These are phyloP conservation scores for Triplophysa dalaica DNA, from an alignment of 2,113 vertebrate species.

Conservation along the genomic window DNA sequence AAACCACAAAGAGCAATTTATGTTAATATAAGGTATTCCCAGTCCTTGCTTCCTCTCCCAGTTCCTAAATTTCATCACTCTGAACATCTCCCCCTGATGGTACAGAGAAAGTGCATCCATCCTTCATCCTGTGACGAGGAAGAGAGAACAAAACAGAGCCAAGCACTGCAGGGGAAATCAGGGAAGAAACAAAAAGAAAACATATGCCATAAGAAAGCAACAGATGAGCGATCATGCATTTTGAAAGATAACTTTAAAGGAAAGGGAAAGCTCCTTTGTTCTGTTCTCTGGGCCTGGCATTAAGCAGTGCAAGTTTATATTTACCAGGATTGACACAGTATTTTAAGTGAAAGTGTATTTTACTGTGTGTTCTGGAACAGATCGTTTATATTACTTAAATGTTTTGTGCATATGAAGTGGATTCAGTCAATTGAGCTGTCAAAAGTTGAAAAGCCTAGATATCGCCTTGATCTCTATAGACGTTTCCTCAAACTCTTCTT, in stretches of 20 bases:
- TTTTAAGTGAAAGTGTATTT: too few relatives aligned
- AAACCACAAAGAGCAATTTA: not conserved
- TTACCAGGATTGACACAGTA: not conserved
- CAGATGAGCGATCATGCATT: slow-evolving; percentile 5
- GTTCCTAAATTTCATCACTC: not conserved
- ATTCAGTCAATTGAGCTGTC: too few relatives aligned
- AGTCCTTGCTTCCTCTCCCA: not conserved
- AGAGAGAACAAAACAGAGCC: not conserved
- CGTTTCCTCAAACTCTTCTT: too few relatives aligned
- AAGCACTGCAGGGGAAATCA: not conserved
- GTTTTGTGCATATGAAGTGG: too few relatives aligned
- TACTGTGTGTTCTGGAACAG: too few relatives aligned
- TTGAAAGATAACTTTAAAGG: not conserved
- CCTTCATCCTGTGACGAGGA: not conserved
- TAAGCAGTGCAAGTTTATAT: not conserved
- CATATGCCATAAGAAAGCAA: slow-evolving; percentile 19
- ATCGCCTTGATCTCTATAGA: too few relatives aligned
- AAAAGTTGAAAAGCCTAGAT: too few relatives aligned
- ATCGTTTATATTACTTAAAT: too few relatives aligned
- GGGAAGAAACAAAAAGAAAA: slow-evolving; percentile 17
- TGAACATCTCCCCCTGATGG: slow-evolving; percentile 4
- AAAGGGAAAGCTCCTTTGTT: not conserved
- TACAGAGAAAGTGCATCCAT: slow-evolving; percentile 8
- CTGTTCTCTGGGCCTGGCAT: slow-evolving; percentile 6
- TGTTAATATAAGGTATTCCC: not conserved